Evolutionary conservation across 2,113 vertebrate species (phyloP), one percentile per base, ranked within the genome.

Genomic region (Mesoclemmys tuberculata): DNA sequence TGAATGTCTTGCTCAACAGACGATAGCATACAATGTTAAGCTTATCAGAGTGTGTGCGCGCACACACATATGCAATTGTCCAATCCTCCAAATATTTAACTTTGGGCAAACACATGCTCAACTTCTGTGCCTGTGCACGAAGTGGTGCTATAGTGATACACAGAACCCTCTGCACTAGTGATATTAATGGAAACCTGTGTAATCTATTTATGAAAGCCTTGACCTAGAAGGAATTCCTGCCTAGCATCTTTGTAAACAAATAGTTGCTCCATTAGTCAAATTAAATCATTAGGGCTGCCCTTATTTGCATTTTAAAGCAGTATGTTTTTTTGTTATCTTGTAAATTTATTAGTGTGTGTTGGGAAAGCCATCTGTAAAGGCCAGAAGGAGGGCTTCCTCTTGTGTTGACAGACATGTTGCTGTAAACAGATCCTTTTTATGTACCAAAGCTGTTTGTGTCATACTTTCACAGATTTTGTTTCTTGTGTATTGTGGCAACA

Each of bases 351-450:
- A 89, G 80, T 64, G 85, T 90, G 87, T 80, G 85, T 88, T 87
- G 83, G 88, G 64, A 58, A 85, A 90, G 52, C 95, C 95, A 93
- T 96, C 93, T 96, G 95, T 85, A 94, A 84, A 93, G 92, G 86
- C 92, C 94, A 92, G 93, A 89, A 94, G 88, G 93, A 91, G 82
- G 86, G 44, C 82, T 90, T 91, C 90, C 88, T 94, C 91, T 87
- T 90, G 56, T 93, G 95, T 78, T 96, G 88, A 93, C 79, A 91
- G 93, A 94, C 90, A 92, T 88, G 75, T 88, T 71, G 89, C 82
- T 81, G 90, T 89, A 94, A 96, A 96, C 91, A 96, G 85, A 85
- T 82, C 86, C 85, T 75, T 82, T 85, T 88, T 64, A 51, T 58
- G 64, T 64, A 68, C 91, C 83, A 87, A 91, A 94, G 88, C 84